phyloP scores from a whole-genome alignment of 2,113 vertebrate species.

The Limanda limanda region DNA sequence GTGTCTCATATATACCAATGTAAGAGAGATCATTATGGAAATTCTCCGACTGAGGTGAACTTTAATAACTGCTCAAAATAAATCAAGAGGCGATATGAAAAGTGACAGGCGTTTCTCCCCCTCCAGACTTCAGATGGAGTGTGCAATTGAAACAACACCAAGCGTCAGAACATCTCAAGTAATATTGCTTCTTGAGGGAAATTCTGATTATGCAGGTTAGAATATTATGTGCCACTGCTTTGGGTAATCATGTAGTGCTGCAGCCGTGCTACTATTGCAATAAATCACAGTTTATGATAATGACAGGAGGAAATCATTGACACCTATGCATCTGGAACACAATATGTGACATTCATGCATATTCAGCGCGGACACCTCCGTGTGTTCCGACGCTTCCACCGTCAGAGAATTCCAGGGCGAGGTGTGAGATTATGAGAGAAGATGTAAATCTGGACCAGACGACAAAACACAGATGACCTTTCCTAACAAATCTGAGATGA shows the following conservation, averaged over 20 bases:
- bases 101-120: slow-evolving; percentile 69
- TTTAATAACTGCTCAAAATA: slow-evolving; percentile 79
- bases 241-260: slow-evolving; percentile 64
- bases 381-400: neutral
- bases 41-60: slow-evolving; percentile 69
- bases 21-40: slow-evolving; percentile 76
- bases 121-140: slow-evolving; percentile 59
- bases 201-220: slow-evolving; percentile 68
- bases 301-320: slow-evolving; percentile 59
- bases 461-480: slow-evolving; percentile 57
- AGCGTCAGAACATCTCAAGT: slow-evolving; percentile 54
- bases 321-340: slow-evolving; percentile 58
- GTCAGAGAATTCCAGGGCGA: neutral
- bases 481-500: slow-evolving; percentile 41
- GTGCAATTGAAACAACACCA: slow-evolving; percentile 62
- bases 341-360: slow-evolving; percentile 55
- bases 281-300: slow-evolving; percentile 75
- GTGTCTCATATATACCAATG: slow-evolving; percentile 53
- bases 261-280: slow-evolving; percentile 53
- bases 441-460: slow-evolving; percentile 45
- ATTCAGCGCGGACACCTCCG: slow-evolving; percentile 29
- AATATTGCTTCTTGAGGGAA: slow-evolving; percentile 69
- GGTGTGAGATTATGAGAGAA: slow-evolving; percentile 19
- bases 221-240: slow-evolving; percentile 68
- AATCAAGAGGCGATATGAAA: slow-evolving; percentile 72